phyloP scores from a whole-genome alignment of 2,797 vertebrate genomes.

The Pseudomugil tenellus region DNA sequence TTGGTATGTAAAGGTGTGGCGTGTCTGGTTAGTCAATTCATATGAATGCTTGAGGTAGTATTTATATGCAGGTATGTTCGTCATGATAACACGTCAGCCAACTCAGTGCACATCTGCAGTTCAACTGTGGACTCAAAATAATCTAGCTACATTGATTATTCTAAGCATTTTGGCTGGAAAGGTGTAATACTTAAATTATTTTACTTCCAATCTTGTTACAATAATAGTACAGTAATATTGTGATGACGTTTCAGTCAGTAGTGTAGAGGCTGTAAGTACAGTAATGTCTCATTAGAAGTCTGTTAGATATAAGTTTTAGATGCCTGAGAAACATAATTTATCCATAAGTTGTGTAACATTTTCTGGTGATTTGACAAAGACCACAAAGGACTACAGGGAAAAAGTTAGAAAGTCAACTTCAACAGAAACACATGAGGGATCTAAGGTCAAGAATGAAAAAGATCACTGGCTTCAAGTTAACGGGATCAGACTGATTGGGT shows the following conservation, averaged over 20 bases:
- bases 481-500: too few species aligned
- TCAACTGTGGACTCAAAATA: not conserved
- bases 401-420: too few species aligned
- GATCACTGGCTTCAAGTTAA: too few species aligned
- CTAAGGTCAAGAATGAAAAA: too few species aligned
- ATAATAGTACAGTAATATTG: not conserved
- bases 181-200: too few species aligned
- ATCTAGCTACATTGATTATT: not conserved
- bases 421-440: too few species aligned
- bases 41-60: conserved; percentile 4
- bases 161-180: too few species aligned
- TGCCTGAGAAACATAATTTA: not conserved
- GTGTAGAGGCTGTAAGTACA: too few species aligned
- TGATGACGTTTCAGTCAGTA: not conserved
- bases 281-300: not conserved
- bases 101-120: not conserved
- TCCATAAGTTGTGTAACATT: not conserved
- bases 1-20: not conserved
- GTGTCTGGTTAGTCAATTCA: not conserved
- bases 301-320: too few species aligned
- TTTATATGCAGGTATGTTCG: conserved; percentile 2
- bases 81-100: not conserved
- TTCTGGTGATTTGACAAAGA: not conserved
- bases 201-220: too few species aligned
- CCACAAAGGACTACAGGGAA: too few species aligned